Base-by-base conservation (phyloP, 2,113 vertebrate species). In the Psilopsiagon aurifrons region DNA sequence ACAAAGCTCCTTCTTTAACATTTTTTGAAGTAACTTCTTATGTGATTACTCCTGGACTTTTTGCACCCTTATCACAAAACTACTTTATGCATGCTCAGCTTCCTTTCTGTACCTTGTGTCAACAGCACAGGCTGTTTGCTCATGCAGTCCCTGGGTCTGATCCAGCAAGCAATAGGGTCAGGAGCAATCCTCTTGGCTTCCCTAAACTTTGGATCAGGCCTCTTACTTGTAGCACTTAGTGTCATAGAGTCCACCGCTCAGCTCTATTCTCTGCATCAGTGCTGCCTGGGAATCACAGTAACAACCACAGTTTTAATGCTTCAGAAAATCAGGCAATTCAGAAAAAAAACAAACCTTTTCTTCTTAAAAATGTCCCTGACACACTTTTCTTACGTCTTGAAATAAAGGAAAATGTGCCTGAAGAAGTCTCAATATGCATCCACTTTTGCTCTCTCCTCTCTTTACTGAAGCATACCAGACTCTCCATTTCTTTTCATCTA, bases 221-320 rank as follows among this genome's bases (percentile, higher is more conserved):
- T 87, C 49, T 39, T 52, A 41, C 82, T 1, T 8, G 67, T 25
- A 52, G 37, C 9, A 1, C 54, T 81, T 22, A 5, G 44, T 68
- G 3, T 47, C 1, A 2, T 43, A 46, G 49, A 79, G 77, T 86
- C 31, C 6, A 2, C 24, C 7, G 2, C 49, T 92, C 0, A 0
- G 31, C 70, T 77, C 37, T 33, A 64, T 87, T 62, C 66, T 39
- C 3, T 5, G 13, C 24, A 15, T 66, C 49, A 24, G 59, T 7
- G 13, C 25, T 92, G 87, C 71, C 17, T n/a, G 37, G 24, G 33
- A 9, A 63, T 31, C 77, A 27, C 49, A n/a, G 44, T n/a, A 52
- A 25, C 2, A 3, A 10, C 24, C 15, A 10, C 37, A 8, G 1
- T 12, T 80, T 79, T 13, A 49, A 15, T 31, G 33, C 39, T 86